Percentiles rank a stretch among this genome's conserved stretches.
These are phyloP conservation scores for Cephus runcator DNA, from an alignment of 2,888 invertebrate species.

Conservation along the genomic window DNA sequence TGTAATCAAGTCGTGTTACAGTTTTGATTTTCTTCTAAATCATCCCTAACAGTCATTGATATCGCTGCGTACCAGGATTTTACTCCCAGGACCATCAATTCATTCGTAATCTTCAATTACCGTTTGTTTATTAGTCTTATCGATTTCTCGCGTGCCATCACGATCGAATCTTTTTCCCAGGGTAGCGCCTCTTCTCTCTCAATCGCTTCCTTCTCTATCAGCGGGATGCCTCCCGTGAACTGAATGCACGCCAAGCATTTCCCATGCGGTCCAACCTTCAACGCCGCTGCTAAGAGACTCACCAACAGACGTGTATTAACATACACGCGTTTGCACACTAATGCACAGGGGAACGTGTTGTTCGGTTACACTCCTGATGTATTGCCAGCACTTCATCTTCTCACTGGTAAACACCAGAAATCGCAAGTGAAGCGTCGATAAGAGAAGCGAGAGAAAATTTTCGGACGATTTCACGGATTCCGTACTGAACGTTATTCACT, in stretches of 20 bases:
- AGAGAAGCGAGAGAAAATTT: background rate
- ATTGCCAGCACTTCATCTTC: conserved; percentile 31
- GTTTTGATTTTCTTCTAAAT: background rate
- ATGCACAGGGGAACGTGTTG: background rate
- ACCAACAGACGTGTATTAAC: background rate
- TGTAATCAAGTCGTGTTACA: background rate
- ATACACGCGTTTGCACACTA: background rate
- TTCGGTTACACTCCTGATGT: conserved; percentile 21
- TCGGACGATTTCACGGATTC: background rate
- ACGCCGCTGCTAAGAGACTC: background rate
- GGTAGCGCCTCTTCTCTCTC: background rate
- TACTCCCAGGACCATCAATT: background rate
- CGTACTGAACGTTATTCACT: background rate
- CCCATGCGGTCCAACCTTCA: conserved; percentile 11
- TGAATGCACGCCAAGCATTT: conserved; percentile 14
- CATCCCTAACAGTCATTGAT: no score
- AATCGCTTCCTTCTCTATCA: background rate
- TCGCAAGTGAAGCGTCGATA: conserved; percentile 27
- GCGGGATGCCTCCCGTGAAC: conserved; percentile 14
- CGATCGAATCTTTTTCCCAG: background rate
- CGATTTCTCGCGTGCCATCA: conserved; percentile 22
- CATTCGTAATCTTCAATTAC: conserved; percentile 13
- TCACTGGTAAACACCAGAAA: conserved; percentile 44
- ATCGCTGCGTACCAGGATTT: no score
- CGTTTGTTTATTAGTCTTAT: conserved; percentile 20